These are phyloP conservation scores for Diplogasteroides magnus DNA, from an alignment of 1,140 invertebrate species.

Conservation along the genomic window DNA sequence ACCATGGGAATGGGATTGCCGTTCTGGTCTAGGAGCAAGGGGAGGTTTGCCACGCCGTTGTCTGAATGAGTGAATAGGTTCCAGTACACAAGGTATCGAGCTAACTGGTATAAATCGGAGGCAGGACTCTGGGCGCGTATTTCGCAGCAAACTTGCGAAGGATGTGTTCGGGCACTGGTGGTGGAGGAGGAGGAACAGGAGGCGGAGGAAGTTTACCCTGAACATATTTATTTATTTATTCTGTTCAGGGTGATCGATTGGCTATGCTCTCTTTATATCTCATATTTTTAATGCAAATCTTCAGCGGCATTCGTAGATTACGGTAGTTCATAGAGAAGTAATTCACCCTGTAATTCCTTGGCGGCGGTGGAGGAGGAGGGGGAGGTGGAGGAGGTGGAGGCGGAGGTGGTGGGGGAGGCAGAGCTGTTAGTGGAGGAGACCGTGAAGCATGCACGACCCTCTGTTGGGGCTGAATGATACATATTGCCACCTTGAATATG, in stretches of 20 bases:
- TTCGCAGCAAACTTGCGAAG: background rate
- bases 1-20: background rate
- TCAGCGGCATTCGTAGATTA: too few relatives aligned
- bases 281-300: too few relatives aligned
- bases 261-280: too few relatives aligned
- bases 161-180: background rate
- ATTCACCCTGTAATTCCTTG: background rate
- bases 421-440: background rate
- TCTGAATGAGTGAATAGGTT: background rate
- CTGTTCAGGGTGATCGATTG: too few relatives aligned
- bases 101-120: background rate
- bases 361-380: background rate
- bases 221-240: background rate
- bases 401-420: background rate
- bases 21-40: background rate
- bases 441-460: slow-evolving; percentile 1
- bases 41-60: background rate
- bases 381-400: background rate
- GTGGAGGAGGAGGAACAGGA: background rate
- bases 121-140: background rate
- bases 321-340: background rate
- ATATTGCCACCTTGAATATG: too few relatives aligned
- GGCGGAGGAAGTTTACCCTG: background rate
- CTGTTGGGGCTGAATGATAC: too few relatives aligned
- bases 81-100: background rate